A percentile compares a stretch with the other conserved stretches of the same genome.
phyloP scores from a whole-genome alignment of 2,888 invertebrate species.

The Drosophila birchii region DNA sequence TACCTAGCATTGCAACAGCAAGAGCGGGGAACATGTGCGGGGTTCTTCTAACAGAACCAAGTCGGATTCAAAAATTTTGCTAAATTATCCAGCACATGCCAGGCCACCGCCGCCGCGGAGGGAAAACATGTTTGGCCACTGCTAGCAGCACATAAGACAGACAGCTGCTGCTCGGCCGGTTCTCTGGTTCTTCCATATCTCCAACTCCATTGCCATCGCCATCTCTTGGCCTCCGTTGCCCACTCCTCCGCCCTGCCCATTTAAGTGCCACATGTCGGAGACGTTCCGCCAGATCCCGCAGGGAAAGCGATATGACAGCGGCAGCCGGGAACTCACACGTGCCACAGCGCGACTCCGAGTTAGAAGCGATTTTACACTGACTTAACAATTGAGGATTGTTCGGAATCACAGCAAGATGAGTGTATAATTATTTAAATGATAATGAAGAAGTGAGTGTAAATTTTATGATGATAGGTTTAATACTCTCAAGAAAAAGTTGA shows the following conservation, averaged over 20 bases:
- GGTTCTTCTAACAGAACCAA: conserved; percentile 29
- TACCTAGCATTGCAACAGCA: conserved; percentile 54
- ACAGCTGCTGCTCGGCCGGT: conserved; percentile 65
- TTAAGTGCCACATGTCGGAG: conserved; percentile 72
- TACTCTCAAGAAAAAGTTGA: neutral
- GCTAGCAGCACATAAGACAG: conserved; percentile 52
- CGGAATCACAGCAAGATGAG: neutral
- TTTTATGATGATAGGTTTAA: neutral
- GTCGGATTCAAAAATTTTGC: conserved; percentile 43
- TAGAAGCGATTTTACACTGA: conserved; percentile 64
- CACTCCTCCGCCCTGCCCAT: conserved; percentile 64
- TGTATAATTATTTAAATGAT: neutral
- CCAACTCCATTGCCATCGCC: conserved; percentile 7
- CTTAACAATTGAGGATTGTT: conserved; percentile 3
- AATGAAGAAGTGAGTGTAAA: neutral
- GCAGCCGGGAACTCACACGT: conserved; percentile 41
- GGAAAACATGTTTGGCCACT: conserved; percentile 68
- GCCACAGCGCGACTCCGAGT: conserved; percentile 31
- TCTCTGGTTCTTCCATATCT: conserved; percentile 31
- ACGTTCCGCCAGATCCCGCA: conserved; percentile 37
- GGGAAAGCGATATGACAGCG: conserved; percentile 45
- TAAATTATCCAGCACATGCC: conserved; percentile 54
- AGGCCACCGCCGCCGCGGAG: conserved; percentile 7
- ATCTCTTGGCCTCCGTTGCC: neutral
- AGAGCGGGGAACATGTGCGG: conserved; percentile 36